These are phyloP conservation scores for Brotogeris chrysoptera DNA, from an alignment of 2,797 vertebrate species.

Conservation along the genomic window DNA sequence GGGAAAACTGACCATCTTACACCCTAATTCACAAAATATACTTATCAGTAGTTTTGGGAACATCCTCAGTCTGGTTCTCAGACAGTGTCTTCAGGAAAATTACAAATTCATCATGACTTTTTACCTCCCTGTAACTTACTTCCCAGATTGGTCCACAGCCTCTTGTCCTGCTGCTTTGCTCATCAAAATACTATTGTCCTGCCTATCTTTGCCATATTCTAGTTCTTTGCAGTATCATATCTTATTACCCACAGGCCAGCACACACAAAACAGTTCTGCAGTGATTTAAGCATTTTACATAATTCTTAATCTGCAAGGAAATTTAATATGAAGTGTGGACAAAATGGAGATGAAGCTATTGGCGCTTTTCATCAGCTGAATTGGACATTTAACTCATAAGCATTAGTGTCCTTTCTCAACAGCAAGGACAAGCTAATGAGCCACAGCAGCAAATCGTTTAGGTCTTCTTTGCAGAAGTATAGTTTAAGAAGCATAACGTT, in stretches of 20 bases:
- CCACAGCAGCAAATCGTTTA: conserved; percentile 34
- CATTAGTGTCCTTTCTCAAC: conserved; percentile 21
- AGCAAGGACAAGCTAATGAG: conserved; percentile 51
- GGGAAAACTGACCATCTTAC: background rate
- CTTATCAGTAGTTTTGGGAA: background rate
- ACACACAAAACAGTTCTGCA: background rate
- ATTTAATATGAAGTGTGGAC: background rate
- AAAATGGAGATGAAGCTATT: background rate
- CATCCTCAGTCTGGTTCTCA: background rate
- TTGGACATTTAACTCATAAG: background rate
- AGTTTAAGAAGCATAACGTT: conserved; percentile 10
- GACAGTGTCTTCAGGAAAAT: background rate
- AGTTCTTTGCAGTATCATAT: background rate
- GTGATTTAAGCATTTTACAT: conserved; percentile 2
- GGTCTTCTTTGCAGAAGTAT: background rate
- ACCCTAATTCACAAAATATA: background rate
- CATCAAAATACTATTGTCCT: background rate
- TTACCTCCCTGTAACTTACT: background rate
- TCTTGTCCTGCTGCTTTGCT: background rate
- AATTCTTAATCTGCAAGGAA: conserved; percentile 17
- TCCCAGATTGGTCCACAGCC: background rate
- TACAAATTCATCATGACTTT: background rate
- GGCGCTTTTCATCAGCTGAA: conserved; percentile 4
- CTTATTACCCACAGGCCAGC: background rate
- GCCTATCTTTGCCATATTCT: background rate